phyloP scores from a whole-genome alignment of 2,113 vertebrate genomes.

The Gobiocypris rarus region DNA sequence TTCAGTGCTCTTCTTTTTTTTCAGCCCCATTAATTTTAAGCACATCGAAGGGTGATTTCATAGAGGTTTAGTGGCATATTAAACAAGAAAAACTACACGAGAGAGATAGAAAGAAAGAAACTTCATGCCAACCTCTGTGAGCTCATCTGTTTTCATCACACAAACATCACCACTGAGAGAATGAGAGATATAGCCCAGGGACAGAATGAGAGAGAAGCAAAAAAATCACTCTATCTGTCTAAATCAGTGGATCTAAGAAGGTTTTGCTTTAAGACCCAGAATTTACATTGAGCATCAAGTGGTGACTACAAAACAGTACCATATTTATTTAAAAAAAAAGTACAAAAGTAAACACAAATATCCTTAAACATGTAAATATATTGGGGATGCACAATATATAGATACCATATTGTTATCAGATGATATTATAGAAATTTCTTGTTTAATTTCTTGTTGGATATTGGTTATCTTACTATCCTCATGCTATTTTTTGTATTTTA shows the following conservation, averaged over 20 bases:
- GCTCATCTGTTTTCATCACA: neutral
- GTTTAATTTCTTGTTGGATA: too few relatives aligned
- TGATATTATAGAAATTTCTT: neutral
- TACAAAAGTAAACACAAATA: neutral
- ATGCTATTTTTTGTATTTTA: neutral
- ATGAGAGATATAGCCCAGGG: too few relatives aligned
- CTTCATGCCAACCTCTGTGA: neutral
- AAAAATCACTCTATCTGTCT: neutral
- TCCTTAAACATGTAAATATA: neutral
- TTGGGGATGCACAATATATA: neutral
- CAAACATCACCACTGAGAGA: neutral
- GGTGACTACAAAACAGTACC: neutral
- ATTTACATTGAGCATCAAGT: neutral
- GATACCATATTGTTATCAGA: neutral
- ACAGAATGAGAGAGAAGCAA: neutral
- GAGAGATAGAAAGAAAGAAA: slow-evolving; percentile 11
- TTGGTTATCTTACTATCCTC: too few relatives aligned
- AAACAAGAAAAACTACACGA: slow-evolving; percentile 8
- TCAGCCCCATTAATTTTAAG: slow-evolving; percentile 32
- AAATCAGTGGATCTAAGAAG: neutral
- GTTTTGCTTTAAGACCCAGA: neutral
- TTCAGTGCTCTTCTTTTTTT: slow-evolving; percentile 48
- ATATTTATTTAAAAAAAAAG: neutral
- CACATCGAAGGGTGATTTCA: slow-evolving; percentile 9
- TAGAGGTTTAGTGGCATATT: slow-evolving; percentile 8